Conservation (phyloP, 2,888 invertebrate species). For the Zaprionus bogoriensis region DNA sequence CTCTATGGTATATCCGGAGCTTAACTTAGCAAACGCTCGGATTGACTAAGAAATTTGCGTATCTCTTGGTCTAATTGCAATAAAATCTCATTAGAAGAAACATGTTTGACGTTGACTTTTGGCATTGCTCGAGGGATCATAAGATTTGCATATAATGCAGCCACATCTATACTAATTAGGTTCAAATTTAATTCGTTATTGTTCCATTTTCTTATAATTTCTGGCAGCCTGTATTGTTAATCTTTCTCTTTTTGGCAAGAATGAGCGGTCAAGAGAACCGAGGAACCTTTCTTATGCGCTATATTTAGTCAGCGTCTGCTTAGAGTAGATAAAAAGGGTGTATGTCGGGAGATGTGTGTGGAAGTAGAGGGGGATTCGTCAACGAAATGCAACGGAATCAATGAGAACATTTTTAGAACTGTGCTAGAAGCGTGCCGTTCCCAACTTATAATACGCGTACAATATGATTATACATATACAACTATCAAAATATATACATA, state of each 20-base stretch:
- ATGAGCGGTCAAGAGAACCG: not conserved
- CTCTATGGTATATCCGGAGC: not conserved
- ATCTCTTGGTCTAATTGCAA: no score
- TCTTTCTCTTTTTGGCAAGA: constrained; percentile 11
- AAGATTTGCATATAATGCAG: constrained; percentile 1
- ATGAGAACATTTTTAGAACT: not conserved
- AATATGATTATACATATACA: not conserved
- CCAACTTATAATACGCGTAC: no score
- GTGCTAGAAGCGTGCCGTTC: constrained; percentile 13
- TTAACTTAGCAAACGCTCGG: no score
- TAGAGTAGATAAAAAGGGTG: not conserved
- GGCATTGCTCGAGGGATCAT: not conserved
- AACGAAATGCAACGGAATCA: not conserved
- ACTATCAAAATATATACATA: not conserved
- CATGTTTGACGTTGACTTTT: no score
- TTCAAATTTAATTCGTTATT: constrained; percentile 34
- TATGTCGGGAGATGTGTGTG: not conserved
- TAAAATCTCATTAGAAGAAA: no score
- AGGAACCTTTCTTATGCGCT: not conserved
- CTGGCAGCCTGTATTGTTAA: not conserved
- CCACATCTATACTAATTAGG: constrained; percentile 39
- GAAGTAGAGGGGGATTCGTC: not conserved
- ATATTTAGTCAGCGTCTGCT: not conserved
- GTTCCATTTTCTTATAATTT: constrained; percentile 21
- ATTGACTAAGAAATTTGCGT: no score